Evolutionary conservation across 2,113 vertebrate genomes (phyloP).

Genomic region (Bubo blakistoni): DNA sequence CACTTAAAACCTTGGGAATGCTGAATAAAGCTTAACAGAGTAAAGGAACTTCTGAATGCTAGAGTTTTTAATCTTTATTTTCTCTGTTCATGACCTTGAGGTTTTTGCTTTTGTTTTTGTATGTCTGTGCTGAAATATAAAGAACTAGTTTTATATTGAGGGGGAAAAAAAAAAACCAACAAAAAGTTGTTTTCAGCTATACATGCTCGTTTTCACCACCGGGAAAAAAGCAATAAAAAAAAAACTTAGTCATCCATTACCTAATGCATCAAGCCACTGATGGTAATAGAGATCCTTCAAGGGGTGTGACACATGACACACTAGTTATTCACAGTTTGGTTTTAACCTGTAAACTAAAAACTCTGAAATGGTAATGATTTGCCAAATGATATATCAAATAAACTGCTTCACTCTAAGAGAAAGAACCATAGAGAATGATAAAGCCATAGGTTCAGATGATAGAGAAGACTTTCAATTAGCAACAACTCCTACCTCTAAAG

Average conservation of each 20-base stretch:
- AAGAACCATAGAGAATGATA: background rate
- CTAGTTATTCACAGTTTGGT: background rate
- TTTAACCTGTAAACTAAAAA: background rate
- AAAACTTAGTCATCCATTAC: background rate
- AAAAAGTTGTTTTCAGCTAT: background rate
- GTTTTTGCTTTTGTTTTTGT: background rate
- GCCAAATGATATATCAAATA: background rate
- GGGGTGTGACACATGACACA: background rate
- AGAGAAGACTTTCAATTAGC: background rate
- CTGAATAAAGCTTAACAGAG: background rate
- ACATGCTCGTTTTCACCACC: background rate
- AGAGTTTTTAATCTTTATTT: background rate
- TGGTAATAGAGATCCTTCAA: background rate
- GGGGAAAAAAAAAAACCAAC: background rate
- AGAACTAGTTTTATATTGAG: background rate
- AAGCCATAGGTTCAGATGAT: background rate
- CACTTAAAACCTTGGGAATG: background rate
- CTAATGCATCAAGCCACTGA: background rate
- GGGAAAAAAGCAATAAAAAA: background rate
- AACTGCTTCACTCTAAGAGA: background rate
- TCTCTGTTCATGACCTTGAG: background rate
- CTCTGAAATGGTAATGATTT: background rate
- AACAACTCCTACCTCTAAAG: background rate
- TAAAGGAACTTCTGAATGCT: background rate
- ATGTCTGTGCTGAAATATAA: background rate